Conservation (phyloP, 2,797 vertebrate species). For the Sebastes baramenuke region DNA sequence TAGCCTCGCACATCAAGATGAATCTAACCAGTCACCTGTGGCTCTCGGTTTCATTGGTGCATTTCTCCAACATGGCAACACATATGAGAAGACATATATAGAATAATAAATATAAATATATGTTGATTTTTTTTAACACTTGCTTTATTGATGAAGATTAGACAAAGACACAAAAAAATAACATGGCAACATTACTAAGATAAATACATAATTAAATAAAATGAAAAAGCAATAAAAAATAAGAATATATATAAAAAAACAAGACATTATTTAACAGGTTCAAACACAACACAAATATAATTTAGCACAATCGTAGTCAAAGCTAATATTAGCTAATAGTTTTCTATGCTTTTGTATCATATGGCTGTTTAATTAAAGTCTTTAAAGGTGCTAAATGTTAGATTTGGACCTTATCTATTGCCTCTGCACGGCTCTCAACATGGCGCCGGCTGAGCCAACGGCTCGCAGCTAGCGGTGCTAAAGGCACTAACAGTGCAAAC, state of each 20-base stretch:
- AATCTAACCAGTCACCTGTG: conserved; percentile 72
- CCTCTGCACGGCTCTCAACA: no score
- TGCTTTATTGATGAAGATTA: no score
- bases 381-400: background rate
- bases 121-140: background rate
- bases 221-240: no score
- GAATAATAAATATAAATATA: background rate
- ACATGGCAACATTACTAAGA: no score
- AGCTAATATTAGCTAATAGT: background rate
- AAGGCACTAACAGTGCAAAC: no score
- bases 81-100: background rate
- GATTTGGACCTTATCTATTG: no score
- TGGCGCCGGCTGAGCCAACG: no score
- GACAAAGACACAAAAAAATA: no score
- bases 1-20: conserved; percentile 61
- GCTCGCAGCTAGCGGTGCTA: no score
- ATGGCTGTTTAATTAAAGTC: background rate
- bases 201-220: no score
- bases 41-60: conserved; percentile 34
- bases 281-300: background rate
- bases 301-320: background rate
- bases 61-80: conserved; percentile 24
- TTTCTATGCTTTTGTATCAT: background rate
- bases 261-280: no score
- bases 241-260: no score